These are phyloP conservation scores for Drosophila repletoides DNA, from an alignment of 1,140 invertebrate species.

Conservation along the genomic window DNA sequence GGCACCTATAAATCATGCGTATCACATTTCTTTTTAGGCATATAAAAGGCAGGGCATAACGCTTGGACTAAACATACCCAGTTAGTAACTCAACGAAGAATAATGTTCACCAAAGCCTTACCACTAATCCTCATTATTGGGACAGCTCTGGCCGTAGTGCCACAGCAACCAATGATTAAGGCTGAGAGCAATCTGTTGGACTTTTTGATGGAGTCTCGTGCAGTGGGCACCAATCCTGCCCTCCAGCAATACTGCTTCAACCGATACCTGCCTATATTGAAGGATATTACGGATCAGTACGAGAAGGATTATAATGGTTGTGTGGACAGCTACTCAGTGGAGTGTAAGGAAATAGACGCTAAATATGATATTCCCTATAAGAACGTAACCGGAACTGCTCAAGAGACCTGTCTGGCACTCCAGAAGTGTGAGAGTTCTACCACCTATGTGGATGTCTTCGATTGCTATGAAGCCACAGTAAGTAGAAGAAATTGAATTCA, in stretches of 20 bases:
- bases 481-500: too few species aligned
- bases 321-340: not conserved
- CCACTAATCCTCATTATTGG: not conserved
- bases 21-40: not conserved
- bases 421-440: too few species aligned
- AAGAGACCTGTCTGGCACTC: too few species aligned
- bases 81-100: not conserved
- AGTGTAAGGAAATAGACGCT: not conserved
- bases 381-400: not conserved
- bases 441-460: too few species aligned
- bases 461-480: too few species aligned
- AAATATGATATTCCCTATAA: not conserved
- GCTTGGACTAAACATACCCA: not conserved
- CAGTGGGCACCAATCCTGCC: not conserved
- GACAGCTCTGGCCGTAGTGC: not conserved
- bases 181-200: not conserved
- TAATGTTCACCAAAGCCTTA: slow-evolving; percentile 8
- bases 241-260: slow-evolving; percentile 29
- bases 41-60: not conserved
- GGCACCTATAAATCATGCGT: too few species aligned
- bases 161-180: not conserved
- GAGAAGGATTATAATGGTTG: slow-evolving; percentile 10
- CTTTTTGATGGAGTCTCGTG: not conserved
- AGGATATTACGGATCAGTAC: slow-evolving; percentile 6
- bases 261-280: slow-evolving; percentile 20